Conservation (phyloP, 2,797 vertebrate genomes). For the Sebastes kiyomatsui region DNA sequence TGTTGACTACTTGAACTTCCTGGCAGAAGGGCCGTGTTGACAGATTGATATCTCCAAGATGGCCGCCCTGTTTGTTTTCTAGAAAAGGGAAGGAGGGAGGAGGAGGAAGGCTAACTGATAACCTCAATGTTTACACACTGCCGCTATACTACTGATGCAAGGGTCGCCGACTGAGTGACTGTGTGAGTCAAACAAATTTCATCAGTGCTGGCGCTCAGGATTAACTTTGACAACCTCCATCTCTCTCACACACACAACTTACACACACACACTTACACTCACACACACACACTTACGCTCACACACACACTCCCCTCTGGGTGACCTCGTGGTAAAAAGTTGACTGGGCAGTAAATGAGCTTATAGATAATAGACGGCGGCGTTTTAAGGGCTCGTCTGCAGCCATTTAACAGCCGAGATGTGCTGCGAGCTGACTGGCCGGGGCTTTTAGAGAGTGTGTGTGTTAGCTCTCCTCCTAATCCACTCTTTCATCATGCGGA, state of each 20-base stretch:
- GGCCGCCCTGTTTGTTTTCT: constrained; percentile 90
- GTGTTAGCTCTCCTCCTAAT: constrained; percentile 57
- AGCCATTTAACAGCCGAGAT: constrained; percentile 66
- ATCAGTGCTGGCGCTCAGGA: constrained; percentile 44
- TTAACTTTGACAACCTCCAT: constrained; percentile 59
- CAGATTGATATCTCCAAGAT: constrained; percentile 92
- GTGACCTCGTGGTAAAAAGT: constrained; percentile 63
- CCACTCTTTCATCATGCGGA: constrained; percentile 77
- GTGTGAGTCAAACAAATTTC: constrained; percentile 44
- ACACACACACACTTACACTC: background rate
- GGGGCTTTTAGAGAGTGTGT: constrained; percentile 55
- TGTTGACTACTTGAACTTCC: constrained; percentile 93
- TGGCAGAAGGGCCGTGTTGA: constrained; percentile 85
- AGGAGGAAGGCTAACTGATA: constrained; percentile 73
- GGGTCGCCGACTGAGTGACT: constrained; percentile 57
- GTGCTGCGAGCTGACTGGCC: constrained; percentile 55
- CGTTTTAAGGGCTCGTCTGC: constrained; percentile 56
- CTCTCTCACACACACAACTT: constrained; percentile 25
- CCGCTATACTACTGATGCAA: constrained; percentile 62
- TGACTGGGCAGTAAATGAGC: constrained; percentile 64
- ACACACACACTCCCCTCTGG: constrained; percentile 41
- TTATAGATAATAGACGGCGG: constrained; percentile 58
- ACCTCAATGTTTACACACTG: constrained; percentile 87
- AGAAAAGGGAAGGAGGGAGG: constrained; percentile 53
- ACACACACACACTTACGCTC: no score